Conservation (phyloP, 2,113 vertebrate species). For the Miniopterus natalensis region DNA sequence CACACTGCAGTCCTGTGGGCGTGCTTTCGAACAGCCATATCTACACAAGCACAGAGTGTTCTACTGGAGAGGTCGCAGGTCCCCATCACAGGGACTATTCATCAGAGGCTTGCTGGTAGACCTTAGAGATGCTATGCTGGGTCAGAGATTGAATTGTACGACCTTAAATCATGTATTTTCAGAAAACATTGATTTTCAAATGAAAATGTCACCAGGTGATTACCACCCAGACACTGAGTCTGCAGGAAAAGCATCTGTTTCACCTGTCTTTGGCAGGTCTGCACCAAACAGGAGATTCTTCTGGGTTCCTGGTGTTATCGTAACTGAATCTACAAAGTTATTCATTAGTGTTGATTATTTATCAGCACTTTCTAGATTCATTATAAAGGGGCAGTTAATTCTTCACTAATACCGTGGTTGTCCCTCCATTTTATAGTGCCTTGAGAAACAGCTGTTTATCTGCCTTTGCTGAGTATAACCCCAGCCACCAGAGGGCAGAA, state of each 20-base stretch:
- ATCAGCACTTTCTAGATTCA: not conserved
- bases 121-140: not conserved
- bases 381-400: not conserved
- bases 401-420: not conserved
- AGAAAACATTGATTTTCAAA: constrained; percentile 29
- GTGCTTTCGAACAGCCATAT: not conserved
- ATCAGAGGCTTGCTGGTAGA: not conserved
- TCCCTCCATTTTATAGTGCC: not conserved
- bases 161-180: not conserved
- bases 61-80: not conserved
- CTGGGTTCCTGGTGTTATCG: not conserved
- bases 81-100: not conserved
- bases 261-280: not conserved
- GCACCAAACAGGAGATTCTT: fast-evolving
- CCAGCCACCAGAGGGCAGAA: not conserved
- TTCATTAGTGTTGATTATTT: not conserved
- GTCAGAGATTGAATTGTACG: not conserved
- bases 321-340: not conserved
- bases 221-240: not conserved
- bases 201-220: not conserved
- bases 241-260: not conserved
- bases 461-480: not conserved
- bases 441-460: not conserved
- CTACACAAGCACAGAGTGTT: not conserved
- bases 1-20: not conserved